A percentile compares a stretch with the other conserved stretches of the same genome.
These are phyloP conservation scores for Choloepus hoffmanni DNA, from an alignment of 2,113 vertebrate genomes.

Conservation along the genomic window DNA sequence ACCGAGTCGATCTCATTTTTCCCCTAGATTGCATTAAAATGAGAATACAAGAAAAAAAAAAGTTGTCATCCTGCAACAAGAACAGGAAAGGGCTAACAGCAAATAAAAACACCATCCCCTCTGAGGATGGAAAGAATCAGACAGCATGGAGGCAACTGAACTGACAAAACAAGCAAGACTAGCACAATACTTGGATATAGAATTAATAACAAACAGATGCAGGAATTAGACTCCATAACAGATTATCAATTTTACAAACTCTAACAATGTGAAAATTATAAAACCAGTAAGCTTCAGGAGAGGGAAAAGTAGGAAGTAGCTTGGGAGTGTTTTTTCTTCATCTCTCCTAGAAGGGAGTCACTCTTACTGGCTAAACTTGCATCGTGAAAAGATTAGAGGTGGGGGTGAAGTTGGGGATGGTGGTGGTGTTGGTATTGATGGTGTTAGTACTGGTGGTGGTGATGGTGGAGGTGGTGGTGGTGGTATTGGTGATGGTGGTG, in stretches of 20 bases:
- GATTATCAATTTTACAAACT: accelerated
- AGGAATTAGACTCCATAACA: no score
- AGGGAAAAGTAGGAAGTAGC: background rate
- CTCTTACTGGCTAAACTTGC: no score
- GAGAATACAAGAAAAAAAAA: background rate
- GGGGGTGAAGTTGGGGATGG: background rate
- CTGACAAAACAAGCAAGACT: no score
- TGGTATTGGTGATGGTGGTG: no score
- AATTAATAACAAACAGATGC: background rate
- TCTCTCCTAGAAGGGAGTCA: background rate
- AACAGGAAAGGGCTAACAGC: background rate
- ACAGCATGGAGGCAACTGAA: background rate
- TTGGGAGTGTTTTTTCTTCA: background rate
- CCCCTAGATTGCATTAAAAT: background rate
- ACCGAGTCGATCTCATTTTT: background rate
- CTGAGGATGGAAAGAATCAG: background rate
- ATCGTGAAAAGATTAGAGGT: accelerated
- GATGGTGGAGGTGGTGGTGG: no score
- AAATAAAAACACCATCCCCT: background rate
- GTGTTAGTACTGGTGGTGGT: no score
- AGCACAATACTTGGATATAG: no score
- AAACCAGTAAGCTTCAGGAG: background rate
- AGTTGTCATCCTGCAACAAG: background rate
- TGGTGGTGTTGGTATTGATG: accelerated
- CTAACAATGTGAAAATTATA: accelerated